phyloP scores from a whole-genome alignment of 2,797 vertebrate genomes.

The Lithobates pipiens region DNA sequence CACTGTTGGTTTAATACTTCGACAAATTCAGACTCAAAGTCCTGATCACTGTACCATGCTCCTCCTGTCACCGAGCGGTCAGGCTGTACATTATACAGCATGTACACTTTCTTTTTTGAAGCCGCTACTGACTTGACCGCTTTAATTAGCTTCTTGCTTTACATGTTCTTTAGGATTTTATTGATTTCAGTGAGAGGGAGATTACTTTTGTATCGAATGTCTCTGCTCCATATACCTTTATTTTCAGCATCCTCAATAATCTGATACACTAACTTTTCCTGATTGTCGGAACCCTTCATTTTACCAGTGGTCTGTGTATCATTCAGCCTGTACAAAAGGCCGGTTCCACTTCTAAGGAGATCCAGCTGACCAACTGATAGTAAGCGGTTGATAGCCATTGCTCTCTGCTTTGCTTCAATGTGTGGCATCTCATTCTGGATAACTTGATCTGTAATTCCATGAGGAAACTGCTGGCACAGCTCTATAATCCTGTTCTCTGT shows the following conservation, averaged over 20 bases:
- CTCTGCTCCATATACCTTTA: slow-evolving; percentile 98
- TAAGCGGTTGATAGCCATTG: slow-evolving; percentile 92
- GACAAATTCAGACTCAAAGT: slow-evolving; percentile 97
- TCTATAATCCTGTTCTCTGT: slow-evolving; percentile 96
- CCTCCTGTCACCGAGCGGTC: slow-evolving; percentile 95
- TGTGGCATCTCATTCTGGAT: slow-evolving; percentile 98
- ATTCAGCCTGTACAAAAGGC: slow-evolving; percentile 93
- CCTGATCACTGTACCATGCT: slow-evolving; percentile 98
- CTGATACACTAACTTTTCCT: slow-evolving; percentile 98
- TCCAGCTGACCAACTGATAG: slow-evolving; percentile 94
- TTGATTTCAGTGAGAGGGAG: slow-evolving; percentile 96
- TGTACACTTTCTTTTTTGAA: slow-evolving; percentile 98
- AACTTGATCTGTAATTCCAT: slow-evolving; percentile 96
- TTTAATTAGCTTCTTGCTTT: slow-evolving; percentile 98
- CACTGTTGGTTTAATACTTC: slow-evolving; percentile 98
- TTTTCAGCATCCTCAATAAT: slow-evolving; percentile 96
- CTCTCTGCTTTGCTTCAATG: slow-evolving; percentile 92
- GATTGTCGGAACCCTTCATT: slow-evolving; percentile 98
- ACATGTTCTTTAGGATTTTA: slow-evolving; percentile 97
- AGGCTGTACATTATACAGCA: slow-evolving; percentile 95
- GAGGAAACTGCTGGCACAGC: slow-evolving; percentile 94
- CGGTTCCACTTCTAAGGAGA: slow-evolving; percentile 89
- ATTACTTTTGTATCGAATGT: slow-evolving; percentile 97
- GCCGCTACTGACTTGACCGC: slow-evolving; percentile 97
- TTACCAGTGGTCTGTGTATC: slow-evolving; percentile 89